Percentiles rank a stretch among this genome's conserved stretches.
phyloP scores from a whole-genome alignment of 2,888 invertebrate genomes.

The Mantis religiosa region DNA sequence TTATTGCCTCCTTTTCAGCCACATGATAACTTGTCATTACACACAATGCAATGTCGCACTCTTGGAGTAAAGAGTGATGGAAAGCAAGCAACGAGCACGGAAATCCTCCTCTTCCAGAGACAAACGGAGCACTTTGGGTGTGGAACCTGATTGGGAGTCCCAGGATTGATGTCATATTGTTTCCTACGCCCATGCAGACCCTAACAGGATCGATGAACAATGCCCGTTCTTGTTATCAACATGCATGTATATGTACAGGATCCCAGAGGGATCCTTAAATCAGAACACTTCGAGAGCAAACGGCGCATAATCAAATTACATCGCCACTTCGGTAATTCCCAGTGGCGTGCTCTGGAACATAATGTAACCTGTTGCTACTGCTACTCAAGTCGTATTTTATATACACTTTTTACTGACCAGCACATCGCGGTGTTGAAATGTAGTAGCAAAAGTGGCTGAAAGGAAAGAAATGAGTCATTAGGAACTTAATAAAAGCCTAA shows the following conservation, averaged over 20 bases:
- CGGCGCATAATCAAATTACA: not conserved
- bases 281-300: not conserved
- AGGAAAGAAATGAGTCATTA: too few relatives aligned
- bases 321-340: not conserved
- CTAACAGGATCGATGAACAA: conserved; percentile 9
- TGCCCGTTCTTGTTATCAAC: not conserved
- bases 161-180: conserved; percentile 9
- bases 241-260: not conserved
- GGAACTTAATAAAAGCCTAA: too few relatives aligned
- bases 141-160: conserved; percentile 3
- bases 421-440: too few relatives aligned
- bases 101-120: not conserved
- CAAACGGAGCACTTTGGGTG: not conserved
- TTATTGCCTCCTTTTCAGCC: not conserved
- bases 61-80: not conserved
- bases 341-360: not conserved
- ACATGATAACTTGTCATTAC: not conserved
- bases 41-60: not conserved
- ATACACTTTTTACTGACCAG: not conserved
- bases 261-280: not conserved
- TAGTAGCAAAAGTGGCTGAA: too few relatives aligned
- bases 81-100: not conserved
- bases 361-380: not conserved
- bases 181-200: conserved; percentile 3
- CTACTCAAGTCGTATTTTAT: not conserved